Base-by-base conservation (phyloP, 2,888 invertebrate genomes). In the Meandrusa payeni region DNA sequence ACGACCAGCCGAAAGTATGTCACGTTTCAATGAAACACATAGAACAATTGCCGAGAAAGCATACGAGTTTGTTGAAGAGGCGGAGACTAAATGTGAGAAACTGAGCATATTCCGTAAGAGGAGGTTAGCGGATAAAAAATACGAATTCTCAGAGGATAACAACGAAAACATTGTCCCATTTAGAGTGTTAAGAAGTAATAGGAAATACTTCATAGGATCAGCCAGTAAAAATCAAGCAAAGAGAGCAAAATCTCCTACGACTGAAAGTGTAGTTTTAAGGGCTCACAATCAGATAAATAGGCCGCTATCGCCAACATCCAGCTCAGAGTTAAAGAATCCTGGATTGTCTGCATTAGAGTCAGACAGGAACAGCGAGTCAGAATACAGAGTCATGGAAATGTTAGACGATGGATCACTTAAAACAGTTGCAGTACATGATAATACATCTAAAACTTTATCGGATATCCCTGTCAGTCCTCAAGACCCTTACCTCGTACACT, bases 121-220 rank as follows among this genome's bases (percentile, higher is more conserved):
- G 39, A 90, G 96, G 3, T 77, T 96, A 37, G 97, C 97, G 0
- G 96, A 97, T 62, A 97, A 97, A 70, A 96, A 96, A 69, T 97
- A 97, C 67, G 96, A 96, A 65, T 96, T 97, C 65, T 94, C 94
- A 0, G 96, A 95, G 58, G 95, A 95, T 41, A 89, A 89, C 59
- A 91, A 90, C 60, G 91, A 91, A 58, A 91, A 91, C 60, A 91
- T 91, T 34, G 90, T 91, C 23, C 91, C 91, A 27, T 91, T 91
- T 64, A 88, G 91, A 61, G 90, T 91, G n/a, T 67, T 91, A 52
- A 75, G 91, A 51, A 88, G 88, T 57, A 88, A 88, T 61, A 77
- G 86, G 57, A 88, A 87, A 53, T 88, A 88, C 57, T 88, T 76
- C 48, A 88, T 85, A 11, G 86, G 87, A 0, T 72, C 77, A 1